Percentiles rank a stretch among this genome's conserved stretches.
Evolutionary conservation across 2,888 invertebrate genomes (phyloP).

Genomic region (Lasioglossum oenotherae): DNA sequence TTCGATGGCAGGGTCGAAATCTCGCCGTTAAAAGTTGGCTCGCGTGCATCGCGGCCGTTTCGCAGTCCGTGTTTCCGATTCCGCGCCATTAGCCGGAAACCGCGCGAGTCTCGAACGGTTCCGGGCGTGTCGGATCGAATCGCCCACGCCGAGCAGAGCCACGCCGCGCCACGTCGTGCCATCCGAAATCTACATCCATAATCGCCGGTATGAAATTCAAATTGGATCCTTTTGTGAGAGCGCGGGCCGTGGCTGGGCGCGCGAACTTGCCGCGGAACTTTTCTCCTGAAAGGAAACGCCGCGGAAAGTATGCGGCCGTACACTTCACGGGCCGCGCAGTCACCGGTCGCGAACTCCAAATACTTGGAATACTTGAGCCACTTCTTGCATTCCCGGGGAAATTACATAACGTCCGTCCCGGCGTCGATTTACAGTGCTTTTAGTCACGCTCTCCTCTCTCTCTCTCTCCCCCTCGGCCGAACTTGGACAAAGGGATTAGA

Average conservation of each 20-base stretch:
- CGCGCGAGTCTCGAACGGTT: neutral
- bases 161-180: constrained; percentile 20
- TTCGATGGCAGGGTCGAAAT: neutral
- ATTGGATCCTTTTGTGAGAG: constrained; percentile 50
- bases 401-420: neutral
- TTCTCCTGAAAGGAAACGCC: constrained; percentile 45
- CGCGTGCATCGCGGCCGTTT: neutral
- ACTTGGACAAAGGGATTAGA: constrained; percentile 8
- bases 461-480: neutral
- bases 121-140: neutral
- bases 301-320: constrained; percentile 47
- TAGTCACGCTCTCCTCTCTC: neutral
- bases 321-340: constrained; percentile 35
- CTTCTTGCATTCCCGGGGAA: neutral
- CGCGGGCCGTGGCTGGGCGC: neutral
- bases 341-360: constrained; percentile 25
- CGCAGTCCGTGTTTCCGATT: neutral
- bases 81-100: neutral
- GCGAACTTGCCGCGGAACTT: constrained; percentile 34
- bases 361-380: constrained; percentile 30
- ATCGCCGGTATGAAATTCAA: constrained; percentile 64
- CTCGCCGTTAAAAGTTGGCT: neutral
- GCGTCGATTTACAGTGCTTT: constrained; percentile 17
- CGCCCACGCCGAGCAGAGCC: neutral
- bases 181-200: constrained; percentile 52